Evolutionary conservation across 2,797 vertebrate species (phyloP).

Genomic region (Otus scops): DNA sequence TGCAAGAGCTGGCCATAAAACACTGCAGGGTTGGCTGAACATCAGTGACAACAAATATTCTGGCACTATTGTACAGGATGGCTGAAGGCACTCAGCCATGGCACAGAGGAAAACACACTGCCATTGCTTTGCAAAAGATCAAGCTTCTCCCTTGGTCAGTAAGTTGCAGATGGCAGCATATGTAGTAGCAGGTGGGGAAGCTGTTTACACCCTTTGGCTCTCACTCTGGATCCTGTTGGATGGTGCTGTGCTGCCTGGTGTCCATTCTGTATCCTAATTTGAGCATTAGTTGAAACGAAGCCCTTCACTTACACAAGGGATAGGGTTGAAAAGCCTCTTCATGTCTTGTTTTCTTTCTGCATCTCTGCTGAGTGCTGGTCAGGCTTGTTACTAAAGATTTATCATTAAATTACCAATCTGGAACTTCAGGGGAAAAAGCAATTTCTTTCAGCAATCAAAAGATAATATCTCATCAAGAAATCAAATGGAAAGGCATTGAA

Average conservation of each 20-base stretch:
- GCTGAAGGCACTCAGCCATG: neutral
- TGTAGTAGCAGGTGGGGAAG: constrained; percentile 19
- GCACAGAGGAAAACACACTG: neutral
- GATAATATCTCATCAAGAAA: neutral
- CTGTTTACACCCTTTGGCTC: constrained; percentile 13
- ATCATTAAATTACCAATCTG: neutral
- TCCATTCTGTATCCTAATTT: neutral
- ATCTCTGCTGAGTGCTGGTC: neutral
- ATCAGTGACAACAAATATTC: constrained; percentile 22
- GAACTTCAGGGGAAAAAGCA: neutral
- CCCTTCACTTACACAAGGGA: neutral
- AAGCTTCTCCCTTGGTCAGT: constrained; percentile 15
- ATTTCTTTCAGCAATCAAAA: neutral
- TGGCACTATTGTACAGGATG: neutral
- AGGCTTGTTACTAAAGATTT: neutral
- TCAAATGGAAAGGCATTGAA: neutral
- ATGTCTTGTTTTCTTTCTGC: neutral
- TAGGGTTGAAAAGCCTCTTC: neutral
- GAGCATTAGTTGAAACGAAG: neutral
- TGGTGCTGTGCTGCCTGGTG: neutral
- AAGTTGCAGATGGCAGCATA: constrained; percentile 12
- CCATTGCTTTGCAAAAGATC: constrained; percentile 6
- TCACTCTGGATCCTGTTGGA: neutral
- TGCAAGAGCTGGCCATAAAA: constrained; percentile 10
- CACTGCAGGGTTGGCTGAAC: neutral